These are phyloP conservation scores for Machimus atricapillus DNA, from an alignment of 2,888 invertebrate species.

Conservation along the genomic window DNA sequence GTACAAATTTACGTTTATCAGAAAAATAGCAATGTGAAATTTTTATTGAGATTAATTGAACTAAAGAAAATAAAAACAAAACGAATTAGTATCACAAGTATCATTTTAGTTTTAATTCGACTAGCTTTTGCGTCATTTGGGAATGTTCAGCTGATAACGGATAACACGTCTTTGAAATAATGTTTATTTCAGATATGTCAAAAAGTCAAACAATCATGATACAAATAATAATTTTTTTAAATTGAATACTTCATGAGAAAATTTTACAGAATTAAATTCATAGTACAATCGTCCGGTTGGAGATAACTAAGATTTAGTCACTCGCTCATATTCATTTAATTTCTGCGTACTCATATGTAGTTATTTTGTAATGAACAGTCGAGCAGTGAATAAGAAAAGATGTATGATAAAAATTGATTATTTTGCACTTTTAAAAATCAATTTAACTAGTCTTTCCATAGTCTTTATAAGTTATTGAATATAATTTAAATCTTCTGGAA, in stretches of 20 bases:
- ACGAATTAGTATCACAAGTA: not conserved
- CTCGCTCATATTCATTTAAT: too few species aligned
- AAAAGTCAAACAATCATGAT: not conserved
- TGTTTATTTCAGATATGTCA: not conserved
- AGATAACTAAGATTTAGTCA: too few species aligned
- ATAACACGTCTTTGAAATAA: not conserved
- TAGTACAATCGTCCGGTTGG: too few species aligned
- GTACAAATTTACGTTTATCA: not conserved
- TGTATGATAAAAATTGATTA: too few species aligned
- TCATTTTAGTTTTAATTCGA: not conserved
- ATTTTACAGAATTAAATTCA: not conserved
- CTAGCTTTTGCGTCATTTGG: not conserved
- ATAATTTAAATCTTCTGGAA: too few species aligned
- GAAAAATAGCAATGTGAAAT: not conserved
- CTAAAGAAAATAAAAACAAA: not conserved
- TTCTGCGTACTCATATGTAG: too few species aligned
- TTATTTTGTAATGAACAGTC: too few species aligned
- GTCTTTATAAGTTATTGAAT: too few species aligned
- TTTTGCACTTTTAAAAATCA: too few species aligned
- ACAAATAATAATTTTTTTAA: too few species aligned
- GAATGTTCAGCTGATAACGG: not conserved
- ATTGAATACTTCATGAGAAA: not conserved
- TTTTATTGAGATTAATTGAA: not conserved
- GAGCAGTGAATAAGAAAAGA: too few species aligned
- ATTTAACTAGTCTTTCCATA: too few species aligned